Evolutionary conservation across 92 coral and sea anemone species (phyloP).

Genomic region (Epizoanthus scotinus): DNA sequence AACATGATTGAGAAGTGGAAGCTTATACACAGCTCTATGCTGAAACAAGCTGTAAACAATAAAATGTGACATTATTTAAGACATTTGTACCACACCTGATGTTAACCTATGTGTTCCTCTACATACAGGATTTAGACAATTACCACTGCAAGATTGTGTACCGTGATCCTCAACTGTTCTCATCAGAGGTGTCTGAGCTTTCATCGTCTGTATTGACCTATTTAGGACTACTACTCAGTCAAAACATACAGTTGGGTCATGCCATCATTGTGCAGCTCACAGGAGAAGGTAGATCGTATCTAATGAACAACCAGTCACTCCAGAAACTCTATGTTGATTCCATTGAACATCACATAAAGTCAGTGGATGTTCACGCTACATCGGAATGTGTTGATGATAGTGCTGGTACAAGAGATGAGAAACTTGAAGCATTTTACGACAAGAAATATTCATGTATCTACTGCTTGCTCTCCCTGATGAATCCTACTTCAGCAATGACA

Average conservation of each 20-base stretch:
- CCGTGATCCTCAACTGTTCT: constrained; percentile 60
- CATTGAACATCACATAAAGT: constrained; percentile 56
- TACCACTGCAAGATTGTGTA: constrained; percentile 85
- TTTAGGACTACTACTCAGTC: constrained; percentile 61
- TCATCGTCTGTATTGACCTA: constrained; percentile 63
- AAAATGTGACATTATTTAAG: too few species aligned
- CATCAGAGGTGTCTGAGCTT: constrained; percentile 68
- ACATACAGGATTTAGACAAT: constrained; percentile 83
- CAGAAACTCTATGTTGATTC: constrained; percentile 70
- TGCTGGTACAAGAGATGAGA: constrained; percentile 22
- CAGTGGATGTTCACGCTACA: constrained; percentile 33
- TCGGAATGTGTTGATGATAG: not conserved
- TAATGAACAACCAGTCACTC: constrained; percentile 74
- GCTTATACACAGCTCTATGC: not conserved
- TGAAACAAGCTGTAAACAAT: too few species aligned
- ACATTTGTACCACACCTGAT: not conserved
- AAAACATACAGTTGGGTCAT: constrained; percentile 79
- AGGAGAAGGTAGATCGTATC: constrained; percentile 59
- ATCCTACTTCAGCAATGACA: constrained; percentile 72
- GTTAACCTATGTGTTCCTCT: not conserved
- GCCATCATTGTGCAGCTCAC: constrained; percentile 75
- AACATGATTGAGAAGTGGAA: not conserved
- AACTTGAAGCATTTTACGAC: constrained; percentile 7
- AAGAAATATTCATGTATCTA: constrained; percentile 50
- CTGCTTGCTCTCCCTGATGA: constrained; percentile 67